These are phyloP conservation scores for Idaea aversata DNA, from an alignment of 2,888 invertebrate species.

Conservation along the genomic window DNA sequence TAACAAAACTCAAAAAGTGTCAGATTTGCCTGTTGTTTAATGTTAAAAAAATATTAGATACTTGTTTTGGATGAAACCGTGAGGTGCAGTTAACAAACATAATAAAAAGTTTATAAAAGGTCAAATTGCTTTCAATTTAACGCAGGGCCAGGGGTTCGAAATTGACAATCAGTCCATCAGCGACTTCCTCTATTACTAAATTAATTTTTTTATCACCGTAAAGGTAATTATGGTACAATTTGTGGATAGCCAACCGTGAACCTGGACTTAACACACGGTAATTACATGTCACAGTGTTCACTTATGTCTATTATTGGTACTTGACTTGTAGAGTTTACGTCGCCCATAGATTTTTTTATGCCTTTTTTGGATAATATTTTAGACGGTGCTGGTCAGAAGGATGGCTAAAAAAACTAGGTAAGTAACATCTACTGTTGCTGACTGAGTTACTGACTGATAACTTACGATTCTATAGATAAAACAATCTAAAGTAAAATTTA, in stretches of 20 bases:
- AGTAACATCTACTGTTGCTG: no score
- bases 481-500: no score
- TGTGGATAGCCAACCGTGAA: conserved; percentile 56
- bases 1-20: no score
- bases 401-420: no score
- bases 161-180: conserved; percentile 37
- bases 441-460: no score
- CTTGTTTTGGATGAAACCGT: no score
- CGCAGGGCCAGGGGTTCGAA: conserved; percentile 29
- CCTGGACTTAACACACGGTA: conserved; percentile 33
- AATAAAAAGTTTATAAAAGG: conserved; percentile 23
- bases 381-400: no score
- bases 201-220: conserved; percentile 54
- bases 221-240: conserved; percentile 64
- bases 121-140: conserved; percentile 30
- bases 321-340: background rate
- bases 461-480: no score
- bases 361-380: no score
- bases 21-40: no score
- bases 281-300: conserved; percentile 21
- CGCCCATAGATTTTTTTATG: background rate
- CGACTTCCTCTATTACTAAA: conserved; percentile 56
- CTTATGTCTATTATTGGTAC: conserved; percentile 4
- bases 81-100: conserved; percentile 2
- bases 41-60: no score